Base-by-base conservation (phyloP, 1,140 invertebrate species). In the Heliconius hermathena region DNA sequence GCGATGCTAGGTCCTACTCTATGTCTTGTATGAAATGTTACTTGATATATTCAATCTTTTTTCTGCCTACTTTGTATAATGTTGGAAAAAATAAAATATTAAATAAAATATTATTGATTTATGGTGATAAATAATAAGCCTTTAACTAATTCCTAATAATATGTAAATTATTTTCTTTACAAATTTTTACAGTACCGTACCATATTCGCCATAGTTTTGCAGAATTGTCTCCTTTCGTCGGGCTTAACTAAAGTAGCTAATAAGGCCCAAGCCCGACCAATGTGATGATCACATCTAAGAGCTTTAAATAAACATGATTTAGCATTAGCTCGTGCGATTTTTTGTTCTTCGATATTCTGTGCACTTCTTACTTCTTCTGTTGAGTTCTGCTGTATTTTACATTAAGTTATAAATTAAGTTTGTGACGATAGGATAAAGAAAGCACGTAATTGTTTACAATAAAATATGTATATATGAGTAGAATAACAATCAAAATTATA, bases 241-340 rank as follows among this genome's bases (percentile, higher is more conserved):
- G 91, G 89, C 26, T 85, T 84, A 11, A 90, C 88, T 2, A 88
- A 81, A 2, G 73, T 87, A 1, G 89, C 81, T 8, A 94, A 83
- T 33, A 91, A 72, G 0, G 87, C 84, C 93, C 93, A 94, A 5
- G 93, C 92, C 8, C 85, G 84, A 11, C 84, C 88, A 0, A 88
- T 85, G 1, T 78, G 81, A 8, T 91, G 76, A 77, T 93, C 93
- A 71, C 82, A 89, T 57, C 88, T 87, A 3, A 94, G 84, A 1
- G 93, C 91, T 57, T 90, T 86, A 0, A 87, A 77, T 1, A 89
- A 90, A 49, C 90, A 92, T 1, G 87, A 87, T 8, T 74, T 72
- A 2, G 89, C 89, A 57, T 85, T 89, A 0, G 81, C 70, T 5
- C 81, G 81, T 0, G 83, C 83, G 3, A 77, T 77, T 1, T 70